A percentile compares a stretch with the other conserved stretches of the same genome.
These are phyloP conservation scores for Orthosia gracilis DNA, from an alignment of 2,888 invertebrate species.

Conservation along the genomic window DNA sequence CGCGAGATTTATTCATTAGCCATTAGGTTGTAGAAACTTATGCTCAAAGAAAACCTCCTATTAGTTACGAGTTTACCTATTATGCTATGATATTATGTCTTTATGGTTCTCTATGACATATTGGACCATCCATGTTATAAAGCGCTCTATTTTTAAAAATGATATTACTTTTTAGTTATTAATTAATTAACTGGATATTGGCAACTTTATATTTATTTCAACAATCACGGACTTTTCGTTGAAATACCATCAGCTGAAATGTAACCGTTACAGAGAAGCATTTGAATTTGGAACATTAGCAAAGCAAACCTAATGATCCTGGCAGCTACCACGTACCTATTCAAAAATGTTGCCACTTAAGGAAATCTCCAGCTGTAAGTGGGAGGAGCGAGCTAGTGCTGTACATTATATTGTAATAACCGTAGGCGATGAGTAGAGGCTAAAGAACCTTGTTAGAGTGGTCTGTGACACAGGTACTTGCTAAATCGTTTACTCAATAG, in stretches of 20 bases:
- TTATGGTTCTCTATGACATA: neutral
- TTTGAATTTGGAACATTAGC: constrained; percentile 9
- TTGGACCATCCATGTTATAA: neutral
- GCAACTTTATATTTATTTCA: neutral
- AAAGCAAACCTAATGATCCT: neutral
- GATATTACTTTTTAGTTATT: too few species aligned
- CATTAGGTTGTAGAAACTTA: too few species aligned
- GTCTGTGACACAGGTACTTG: constrained; percentile 51
- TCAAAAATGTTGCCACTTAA: constrained; percentile 55
- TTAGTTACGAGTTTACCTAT: neutral
- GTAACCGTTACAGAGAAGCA: neutral
- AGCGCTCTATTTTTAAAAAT: too few species aligned
- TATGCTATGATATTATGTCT: neutral
- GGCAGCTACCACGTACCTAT: constrained; percentile 3
- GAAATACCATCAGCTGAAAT: neutral
- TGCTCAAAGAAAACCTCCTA: neutral
- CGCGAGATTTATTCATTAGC: too few species aligned
- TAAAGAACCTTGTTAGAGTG: constrained; percentile 56
- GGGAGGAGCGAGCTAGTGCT: constrained; percentile 46
- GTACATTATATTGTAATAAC: constrained; percentile 50
- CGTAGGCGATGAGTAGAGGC: constrained; percentile 32
- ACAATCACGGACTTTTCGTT: neutral
- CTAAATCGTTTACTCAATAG: constrained; percentile 56
- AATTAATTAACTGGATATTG: too few species aligned
- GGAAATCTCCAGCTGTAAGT: constrained; percentile 48